Base-by-base conservation (phyloP, 2,113 vertebrate genomes). In the Microcebus tavaratra region DNA sequence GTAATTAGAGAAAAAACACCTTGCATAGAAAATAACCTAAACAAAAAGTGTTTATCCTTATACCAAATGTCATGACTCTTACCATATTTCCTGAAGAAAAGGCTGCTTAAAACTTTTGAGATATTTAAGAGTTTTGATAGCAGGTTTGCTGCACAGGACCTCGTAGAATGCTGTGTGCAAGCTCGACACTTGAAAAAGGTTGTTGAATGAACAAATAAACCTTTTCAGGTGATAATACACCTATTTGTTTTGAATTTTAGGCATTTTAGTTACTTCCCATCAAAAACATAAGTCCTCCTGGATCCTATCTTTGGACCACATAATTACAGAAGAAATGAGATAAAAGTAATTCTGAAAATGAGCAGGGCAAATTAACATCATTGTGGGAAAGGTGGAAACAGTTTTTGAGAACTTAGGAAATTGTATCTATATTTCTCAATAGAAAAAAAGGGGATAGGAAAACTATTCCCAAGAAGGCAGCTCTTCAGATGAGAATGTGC, bases 1-100 rank as follows among this genome's bases (percentile, higher is more conserved):
- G 86, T 25, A 88, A 6, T 31, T 59, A 73, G 61, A 89, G n/a
- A 48, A 92, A 93, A 94, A 96, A 78, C 89, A 92, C 93, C 72
- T 68, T 82, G 2, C 14, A 72, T 93, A 68, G 91, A 95, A 97
- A 98, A 84, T 50, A 92, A 61, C 94, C 88, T 90, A 57, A 97
- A 45, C 65, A 96, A 91, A 3, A 89, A 80, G 61, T 59, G 21
- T 98, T 89, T 48, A 94, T 53, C 50, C 75, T 0, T 92, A 53
- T 82, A 39, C 96, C 92, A 78, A 91, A 97, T 78, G 83, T 0
- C 61, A 72, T 63, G 6, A 63, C 5, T 65, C 20, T 59, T 17
- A 31, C 34, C 53, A 18, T 91, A 2, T 42, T 75, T 79, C 73
- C 23, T 29, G 39, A 92, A 97, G 31, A 42, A 31, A 79, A 83